phyloP scores from a whole-genome alignment of 2,888 invertebrate genomes.

The Ophion obscuratus region DNA sequence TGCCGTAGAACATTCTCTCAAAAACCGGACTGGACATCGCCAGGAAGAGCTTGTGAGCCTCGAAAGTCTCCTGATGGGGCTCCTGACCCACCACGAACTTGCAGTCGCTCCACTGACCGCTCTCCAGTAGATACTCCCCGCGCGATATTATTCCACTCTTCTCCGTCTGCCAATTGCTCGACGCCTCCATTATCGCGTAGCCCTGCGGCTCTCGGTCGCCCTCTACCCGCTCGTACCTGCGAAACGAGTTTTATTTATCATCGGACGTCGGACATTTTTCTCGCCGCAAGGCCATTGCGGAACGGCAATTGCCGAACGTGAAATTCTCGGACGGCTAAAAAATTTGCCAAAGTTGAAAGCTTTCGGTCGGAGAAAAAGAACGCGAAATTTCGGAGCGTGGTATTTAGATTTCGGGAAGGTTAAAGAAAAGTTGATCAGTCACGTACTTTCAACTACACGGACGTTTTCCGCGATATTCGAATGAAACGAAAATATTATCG shows the following conservation, averaged over 20 bases:
- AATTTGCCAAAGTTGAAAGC: too few species aligned
- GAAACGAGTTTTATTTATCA: neutral
- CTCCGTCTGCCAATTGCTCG: slow-evolving; percentile 91
- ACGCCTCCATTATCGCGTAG: slow-evolving; percentile 84
- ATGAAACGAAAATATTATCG: neutral
- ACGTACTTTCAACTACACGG: too few species aligned
- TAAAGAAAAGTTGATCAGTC: too few species aligned
- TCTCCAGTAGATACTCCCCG: slow-evolving; percentile 90
- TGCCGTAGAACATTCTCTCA: slow-evolving; percentile 95
- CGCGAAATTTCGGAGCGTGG: too few species aligned
- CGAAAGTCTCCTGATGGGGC: slow-evolving; percentile 90
- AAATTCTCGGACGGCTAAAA: too few species aligned
- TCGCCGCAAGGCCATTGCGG: too few species aligned
- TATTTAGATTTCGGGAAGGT: too few species aligned
- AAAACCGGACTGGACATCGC: slow-evolving; percentile 96
- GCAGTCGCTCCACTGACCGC: slow-evolving; percentile 93
- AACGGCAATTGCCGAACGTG: too few species aligned
- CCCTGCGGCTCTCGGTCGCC: neutral
- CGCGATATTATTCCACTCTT: slow-evolving; percentile 90
- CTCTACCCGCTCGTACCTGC: neutral
- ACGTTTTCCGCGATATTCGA: too few species aligned
- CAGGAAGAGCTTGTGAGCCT: slow-evolving; percentile 91
- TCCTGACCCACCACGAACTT: slow-evolving; percentile 92
- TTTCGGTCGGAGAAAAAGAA: too few species aligned
- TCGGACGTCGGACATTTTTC: too few species aligned